Base-by-base conservation (phyloP, 2,797 vertebrate genomes). In the Valencia hispanica region DNA sequence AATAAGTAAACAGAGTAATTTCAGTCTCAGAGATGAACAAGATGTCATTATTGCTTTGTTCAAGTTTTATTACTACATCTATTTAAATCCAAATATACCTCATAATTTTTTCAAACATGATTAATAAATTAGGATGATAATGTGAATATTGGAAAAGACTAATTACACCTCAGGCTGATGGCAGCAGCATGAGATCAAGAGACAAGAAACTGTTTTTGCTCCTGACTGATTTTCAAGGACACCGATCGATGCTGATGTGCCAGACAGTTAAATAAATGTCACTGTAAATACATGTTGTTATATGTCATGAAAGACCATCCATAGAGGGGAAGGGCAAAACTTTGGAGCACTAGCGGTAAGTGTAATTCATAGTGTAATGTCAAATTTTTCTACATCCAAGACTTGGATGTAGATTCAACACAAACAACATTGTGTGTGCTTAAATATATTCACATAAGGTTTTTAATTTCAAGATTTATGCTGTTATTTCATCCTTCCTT, bases 191-290 rank as follows among this genome's bases (percentile, higher is more conserved):
- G 7, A 71, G 34, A 32, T 39, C 25, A 20, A 57, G 47, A 73
- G 27, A 30, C 22, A 45, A 57, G 39, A 75, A 69, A n/a, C 27
- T 55, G 5, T 70, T 59, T 32, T 4, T 66, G 61, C 45, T 81
- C 74, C 61, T 68, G 53, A 77, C 36, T 74, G 32, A 81, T 86
- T 87, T 84, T 51, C 39, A 73, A 66, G 34, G 72, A 80, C 45
- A 74, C n/a, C 15, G 48, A 75, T 81, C 34, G 4, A 78, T 80
- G 36, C 41, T 43, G 83, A 75, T 70, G 65, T 70, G 74, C 8
- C 30, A 48, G 61, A 41, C 72, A 79, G 51, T 72, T 63, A 76
- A 61, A 84, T 72, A 76, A 66, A 80, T 80, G 77, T 80, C 73
- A 78, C 2, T 69, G 51, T 45, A 41, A 47, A 66, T 84, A 53